Conservation (phyloP, 2,888 invertebrate species). For the Cylindroiulus punctatus region DNA sequence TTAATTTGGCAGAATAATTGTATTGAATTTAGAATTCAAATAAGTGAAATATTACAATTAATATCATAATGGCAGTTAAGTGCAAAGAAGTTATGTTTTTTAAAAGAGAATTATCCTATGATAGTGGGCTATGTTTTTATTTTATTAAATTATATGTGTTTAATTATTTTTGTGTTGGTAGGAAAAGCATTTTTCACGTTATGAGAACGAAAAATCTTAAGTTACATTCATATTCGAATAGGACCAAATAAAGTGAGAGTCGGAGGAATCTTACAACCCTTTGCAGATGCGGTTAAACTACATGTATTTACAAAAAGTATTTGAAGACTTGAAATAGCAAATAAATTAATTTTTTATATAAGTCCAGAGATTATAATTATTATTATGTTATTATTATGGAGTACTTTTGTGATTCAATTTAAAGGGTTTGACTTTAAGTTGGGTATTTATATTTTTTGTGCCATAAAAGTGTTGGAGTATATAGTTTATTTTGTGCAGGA, state of each 20-base stretch:
- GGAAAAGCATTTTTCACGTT: slow-evolving; percentile 78
- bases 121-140: slow-evolving; percentile 67
- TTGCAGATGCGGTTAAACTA: too few species aligned
- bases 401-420: slow-evolving; percentile 72
- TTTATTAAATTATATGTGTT: slow-evolving; percentile 63
- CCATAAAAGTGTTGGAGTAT: slow-evolving; percentile 74
- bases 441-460: slow-evolving; percentile 75
- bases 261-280: slow-evolving; percentile 76
- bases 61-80: background rate
- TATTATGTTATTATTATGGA: slow-evolving; percentile 72
- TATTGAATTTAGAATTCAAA: slow-evolving; percentile 77
- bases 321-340: too few species aligned
- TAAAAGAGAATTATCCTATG: background rate
- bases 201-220: slow-evolving; percentile 77
- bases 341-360: too few species aligned
- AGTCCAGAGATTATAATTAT: slow-evolving; percentile 72
- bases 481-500: slow-evolving; percentile 73
- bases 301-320: too few species aligned
- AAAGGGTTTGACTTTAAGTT: slow-evolving; percentile 72
- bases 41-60: slow-evolving; percentile 66
- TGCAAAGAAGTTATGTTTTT: slow-evolving; percentile 50
- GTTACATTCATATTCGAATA: slow-evolving; percentile 78
- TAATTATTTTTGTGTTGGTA: slow-evolving; percentile 73
- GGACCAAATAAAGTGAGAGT: slow-evolving; percentile 75
- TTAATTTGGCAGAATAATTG: slow-evolving; percentile 77